Evolutionary conservation across 2,888 invertebrate genomes (phyloP).

Genomic region (Ceriagrion tenellum): DNA sequence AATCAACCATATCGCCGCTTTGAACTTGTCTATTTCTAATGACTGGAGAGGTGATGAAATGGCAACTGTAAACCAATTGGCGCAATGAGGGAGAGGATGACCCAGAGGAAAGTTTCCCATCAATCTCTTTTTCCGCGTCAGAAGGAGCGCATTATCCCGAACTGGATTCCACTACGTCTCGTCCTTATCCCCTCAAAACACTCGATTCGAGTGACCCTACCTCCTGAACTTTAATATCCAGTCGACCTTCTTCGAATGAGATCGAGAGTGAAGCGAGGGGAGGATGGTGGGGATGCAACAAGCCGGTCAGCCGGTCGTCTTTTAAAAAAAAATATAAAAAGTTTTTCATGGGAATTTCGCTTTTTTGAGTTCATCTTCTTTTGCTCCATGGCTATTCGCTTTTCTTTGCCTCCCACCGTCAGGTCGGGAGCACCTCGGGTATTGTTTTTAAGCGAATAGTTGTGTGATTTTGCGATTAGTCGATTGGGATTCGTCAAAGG

Average conservation of each 20-base stretch:
- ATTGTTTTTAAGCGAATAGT: no score
- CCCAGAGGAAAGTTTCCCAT: not conserved
- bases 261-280: not conserved
- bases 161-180: not conserved
- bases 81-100: not conserved
- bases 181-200: not conserved
- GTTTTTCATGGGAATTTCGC: not conserved
- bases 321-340: not conserved
- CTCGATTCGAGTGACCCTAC: not conserved
- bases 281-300: not conserved
- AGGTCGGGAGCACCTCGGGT: no score
- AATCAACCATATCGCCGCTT: no score
- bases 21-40: no score
- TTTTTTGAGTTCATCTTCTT: not conserved
- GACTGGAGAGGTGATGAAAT: no score
- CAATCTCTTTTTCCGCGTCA: not conserved
- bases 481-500: no score
- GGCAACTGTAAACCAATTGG: no score
- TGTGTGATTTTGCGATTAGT: no score
- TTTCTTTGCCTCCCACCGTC: no score
- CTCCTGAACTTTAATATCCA: slow-evolving; percentile 29
- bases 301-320: not conserved
- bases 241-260: slow-evolving; percentile 21
- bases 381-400: not conserved
- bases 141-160: not conserved